Conservation (phyloP, 2,888 invertebrate species). For the Drosophila nigricruria region DNA sequence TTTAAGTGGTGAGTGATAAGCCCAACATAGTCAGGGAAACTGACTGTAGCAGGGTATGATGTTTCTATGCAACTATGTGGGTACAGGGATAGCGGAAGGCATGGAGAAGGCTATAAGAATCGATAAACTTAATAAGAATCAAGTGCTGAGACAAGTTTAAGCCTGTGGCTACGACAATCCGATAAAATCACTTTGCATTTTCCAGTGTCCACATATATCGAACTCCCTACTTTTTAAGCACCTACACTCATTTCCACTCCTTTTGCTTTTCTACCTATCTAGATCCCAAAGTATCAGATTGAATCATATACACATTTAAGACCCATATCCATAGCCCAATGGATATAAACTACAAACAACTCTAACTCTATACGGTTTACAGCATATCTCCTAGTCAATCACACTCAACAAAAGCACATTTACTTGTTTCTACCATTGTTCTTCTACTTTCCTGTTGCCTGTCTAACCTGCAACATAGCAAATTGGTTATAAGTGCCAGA, state of each 20-base stretch:
- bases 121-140: too few relatives aligned
- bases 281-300: not conserved
- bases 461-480: conserved; percentile 29
- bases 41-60: not conserved
- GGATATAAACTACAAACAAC: too few relatives aligned
- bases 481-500: conserved; percentile 67
- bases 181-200: too few relatives aligned
- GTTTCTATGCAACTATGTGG: not conserved
- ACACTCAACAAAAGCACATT: not conserved
- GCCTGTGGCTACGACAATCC: too few relatives aligned
- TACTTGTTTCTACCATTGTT: not conserved
- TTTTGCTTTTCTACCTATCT: too few relatives aligned
- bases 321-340: not conserved
- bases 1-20: conserved; percentile 18
- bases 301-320: not conserved
- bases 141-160: too few relatives aligned
- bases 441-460: conserved; percentile 17
- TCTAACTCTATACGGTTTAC: too few relatives aligned
- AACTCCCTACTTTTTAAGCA: too few relatives aligned
- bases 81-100: not conserved
- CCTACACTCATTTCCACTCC: too few relatives aligned
- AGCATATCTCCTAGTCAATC: not conserved
- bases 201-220: too few relatives aligned
- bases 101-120: not conserved
- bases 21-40: not conserved